Base-by-base conservation (phyloP, 2,113 vertebrate genomes). In the Lethenteron camtschaticum region DNA sequence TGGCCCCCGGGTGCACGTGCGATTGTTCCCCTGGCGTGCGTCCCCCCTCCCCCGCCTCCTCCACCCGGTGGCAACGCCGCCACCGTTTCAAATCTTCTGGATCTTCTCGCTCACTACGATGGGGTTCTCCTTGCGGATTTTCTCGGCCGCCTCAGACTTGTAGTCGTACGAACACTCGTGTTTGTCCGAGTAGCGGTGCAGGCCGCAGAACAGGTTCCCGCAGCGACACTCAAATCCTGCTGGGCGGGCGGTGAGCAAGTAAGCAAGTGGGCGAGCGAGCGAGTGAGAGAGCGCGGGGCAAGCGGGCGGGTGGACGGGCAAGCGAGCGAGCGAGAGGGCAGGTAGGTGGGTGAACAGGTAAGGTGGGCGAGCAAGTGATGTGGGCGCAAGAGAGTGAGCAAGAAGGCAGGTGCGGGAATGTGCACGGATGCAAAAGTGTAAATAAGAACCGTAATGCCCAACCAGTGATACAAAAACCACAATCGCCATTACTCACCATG, bases 81-180 rank as follows among this genome's bases (percentile, higher is more conserved):
- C 41, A 41, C 41, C 41, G 41, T 41, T 77, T 81, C 91, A 97
- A 92, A 97, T 97, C 94, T 90, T 97, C 86, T 95, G 92, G 77
- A 97, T 96, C 84, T 99, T 99, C 85, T 96, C 90, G 69, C 91
- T 89, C 75, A 96, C 88, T 73, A 99, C 90, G 75, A 96, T 85
- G n/a, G 94, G 92, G 80, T 97, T 97, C 72, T 97, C 94, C 84
- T 95, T 99, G 24, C 92, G 89, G 79, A 97, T 95, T 83, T 95
- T 96, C 82, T 85, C 87, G 71, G 91, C 89, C 70, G 89, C 92
- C 80, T 97, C 92, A 68, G 90, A 85, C 82, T 94, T 96, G 81
- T 97, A 97, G 77, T 97, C 89, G 41, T 95, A 96, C 0, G 92
- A 88, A 74, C 92, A 97, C 80, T 94, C 94, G 87, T 97, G 92